A percentile compares a stretch with the other conserved stretches of the same genome.
These are phyloP conservation scores for Aradophagus sp. DNA, from an alignment of 1,140 invertebrate species.

Conservation along the genomic window DNA sequence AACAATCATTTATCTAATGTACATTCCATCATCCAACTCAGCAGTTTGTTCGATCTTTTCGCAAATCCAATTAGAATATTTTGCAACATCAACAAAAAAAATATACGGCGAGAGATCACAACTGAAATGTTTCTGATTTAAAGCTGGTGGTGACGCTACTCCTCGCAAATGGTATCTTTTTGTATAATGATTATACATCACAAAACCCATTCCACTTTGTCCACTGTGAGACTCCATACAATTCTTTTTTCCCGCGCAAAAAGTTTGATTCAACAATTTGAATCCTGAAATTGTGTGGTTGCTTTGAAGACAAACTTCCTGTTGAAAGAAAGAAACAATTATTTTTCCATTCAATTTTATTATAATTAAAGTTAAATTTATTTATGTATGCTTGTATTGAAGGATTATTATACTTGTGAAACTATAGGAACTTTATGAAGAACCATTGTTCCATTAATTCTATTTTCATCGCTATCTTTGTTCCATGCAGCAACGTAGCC, in stretches of 20 bases:
- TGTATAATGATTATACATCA: not conserved
- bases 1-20: too few relatives aligned
- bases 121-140: not conserved
- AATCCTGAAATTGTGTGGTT: too few relatives aligned
- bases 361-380: too few relatives aligned
- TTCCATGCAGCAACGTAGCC: not conserved
- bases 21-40: not conserved
- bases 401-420: not conserved
- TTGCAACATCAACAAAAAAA: not conserved
- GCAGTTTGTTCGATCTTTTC: not conserved
- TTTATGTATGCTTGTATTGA: too few relatives aligned
- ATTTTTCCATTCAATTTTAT: too few relatives aligned
- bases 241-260: not conserved
- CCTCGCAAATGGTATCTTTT: not conserved
- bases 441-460: too few relatives aligned
- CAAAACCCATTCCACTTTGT: not conserved
- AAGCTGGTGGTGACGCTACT: not conserved
- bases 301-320: not conserved
- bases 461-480: not conserved
- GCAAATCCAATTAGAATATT: not conserved
- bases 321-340: too few relatives aligned
- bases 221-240: not conserved
- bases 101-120: not conserved
- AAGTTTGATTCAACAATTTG: not conserved
- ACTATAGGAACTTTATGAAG: not conserved